Evolutionary conservation across 2,797 vertebrate species (phyloP).

Genomic region (Microchirus variegatus): DNA sequence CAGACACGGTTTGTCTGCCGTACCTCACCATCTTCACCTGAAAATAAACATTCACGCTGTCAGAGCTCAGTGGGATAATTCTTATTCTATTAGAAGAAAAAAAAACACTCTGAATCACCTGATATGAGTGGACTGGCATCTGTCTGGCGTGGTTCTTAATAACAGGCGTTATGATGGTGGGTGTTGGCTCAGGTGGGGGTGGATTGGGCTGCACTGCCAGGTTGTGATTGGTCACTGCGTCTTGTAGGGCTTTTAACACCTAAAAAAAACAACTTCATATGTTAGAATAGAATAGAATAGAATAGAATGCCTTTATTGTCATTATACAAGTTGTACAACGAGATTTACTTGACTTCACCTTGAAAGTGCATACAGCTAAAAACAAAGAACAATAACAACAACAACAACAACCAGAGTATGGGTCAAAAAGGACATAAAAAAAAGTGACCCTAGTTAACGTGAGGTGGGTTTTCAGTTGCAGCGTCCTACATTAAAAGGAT

Average conservation of each 20-base stretch:
- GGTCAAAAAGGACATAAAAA: no score
- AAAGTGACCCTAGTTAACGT: no score
- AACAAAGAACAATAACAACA: no score
- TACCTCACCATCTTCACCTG: slow-evolving; percentile 83
- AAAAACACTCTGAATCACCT: slow-evolving; percentile 62
- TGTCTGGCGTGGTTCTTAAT: slow-evolving; percentile 67
- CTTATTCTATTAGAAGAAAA: not conserved
- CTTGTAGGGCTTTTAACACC: slow-evolving; percentile 84
- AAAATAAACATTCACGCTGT: not conserved
- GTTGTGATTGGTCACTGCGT: slow-evolving; percentile 83
- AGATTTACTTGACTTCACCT: no score
- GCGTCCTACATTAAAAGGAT: no score
- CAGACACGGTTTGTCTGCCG: slow-evolving; percentile 81
- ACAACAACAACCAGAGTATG: no score
- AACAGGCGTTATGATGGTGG: slow-evolving; percentile 25
- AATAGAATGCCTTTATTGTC: no score
- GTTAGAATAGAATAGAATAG: no score
- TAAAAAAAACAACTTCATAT: slow-evolving; percentile 34
- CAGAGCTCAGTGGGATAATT: not conserved
- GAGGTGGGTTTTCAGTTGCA: no score
- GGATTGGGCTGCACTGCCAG: slow-evolving; percentile 75
- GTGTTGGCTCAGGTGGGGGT: slow-evolving; percentile 64
- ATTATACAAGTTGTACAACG: no score
- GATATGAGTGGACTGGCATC: slow-evolving; percentile 78
- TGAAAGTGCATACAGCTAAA: no score